Conservation (phyloP, 2,797 vertebrate species). For the Ibycter americanus region DNA sequence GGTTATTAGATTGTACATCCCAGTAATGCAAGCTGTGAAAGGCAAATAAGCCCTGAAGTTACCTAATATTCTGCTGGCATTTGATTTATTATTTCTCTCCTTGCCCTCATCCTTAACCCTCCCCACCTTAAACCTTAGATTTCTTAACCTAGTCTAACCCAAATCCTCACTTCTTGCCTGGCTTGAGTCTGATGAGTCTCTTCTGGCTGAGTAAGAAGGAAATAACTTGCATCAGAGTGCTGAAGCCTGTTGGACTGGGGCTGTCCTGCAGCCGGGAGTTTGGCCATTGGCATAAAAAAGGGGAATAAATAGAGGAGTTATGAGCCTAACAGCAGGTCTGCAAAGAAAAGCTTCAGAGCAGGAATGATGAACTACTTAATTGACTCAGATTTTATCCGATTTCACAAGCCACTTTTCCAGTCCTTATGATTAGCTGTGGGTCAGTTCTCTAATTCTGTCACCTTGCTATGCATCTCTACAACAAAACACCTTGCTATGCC, state of each 20-base stretch:
- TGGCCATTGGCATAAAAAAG: background rate
- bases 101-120: background rate
- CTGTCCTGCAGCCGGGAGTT: background rate
- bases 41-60: conserved; percentile 31
- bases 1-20: background rate
- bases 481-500: background rate
- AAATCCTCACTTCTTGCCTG: background rate
- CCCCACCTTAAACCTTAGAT: background rate
- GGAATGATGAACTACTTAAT: background rate
- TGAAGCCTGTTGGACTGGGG: background rate
- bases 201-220: background rate
- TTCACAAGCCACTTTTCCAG: background rate
- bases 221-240: background rate
- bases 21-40: background rate
- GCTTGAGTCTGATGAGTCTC: background rate
- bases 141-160: background rate
- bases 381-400: background rate
- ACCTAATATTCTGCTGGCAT: background rate
- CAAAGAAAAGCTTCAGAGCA: background rate
- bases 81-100: conserved; percentile 7
- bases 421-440: background rate
- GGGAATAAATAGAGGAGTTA: background rate
- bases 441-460: background rate
- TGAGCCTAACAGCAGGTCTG: background rate
- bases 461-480: background rate